These are phyloP conservation scores for Rhabdomys dilectus DNA, from an alignment of 2,113 vertebrate genomes.

Conservation along the genomic window DNA sequence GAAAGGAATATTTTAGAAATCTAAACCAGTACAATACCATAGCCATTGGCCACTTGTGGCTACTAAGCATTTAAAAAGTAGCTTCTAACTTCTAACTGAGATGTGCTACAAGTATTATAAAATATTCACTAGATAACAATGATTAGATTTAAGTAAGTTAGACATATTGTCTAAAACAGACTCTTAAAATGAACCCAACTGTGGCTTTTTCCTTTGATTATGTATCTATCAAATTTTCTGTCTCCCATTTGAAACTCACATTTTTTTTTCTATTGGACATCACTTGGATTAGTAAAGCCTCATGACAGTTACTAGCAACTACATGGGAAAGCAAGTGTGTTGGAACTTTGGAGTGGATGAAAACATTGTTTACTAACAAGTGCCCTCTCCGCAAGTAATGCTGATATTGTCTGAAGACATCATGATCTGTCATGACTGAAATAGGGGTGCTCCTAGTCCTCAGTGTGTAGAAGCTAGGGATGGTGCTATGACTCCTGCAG, in stretches of 20 bases:
- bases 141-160: background rate
- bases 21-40: background rate
- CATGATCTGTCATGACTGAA: background rate
- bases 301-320: background rate
- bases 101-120: background rate
- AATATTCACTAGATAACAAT: background rate
- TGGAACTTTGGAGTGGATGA: background rate
- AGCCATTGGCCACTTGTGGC: background rate
- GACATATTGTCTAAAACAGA: background rate
- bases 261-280: background rate
- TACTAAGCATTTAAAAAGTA: background rate
- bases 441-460: fast-evolving
- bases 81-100: background rate
- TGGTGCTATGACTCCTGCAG: background rate
- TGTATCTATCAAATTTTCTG: background rate
- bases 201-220: background rate
- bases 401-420: background rate
- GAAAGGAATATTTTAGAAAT: background rate
- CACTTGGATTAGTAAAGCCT: background rate
- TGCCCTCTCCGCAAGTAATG: background rate
- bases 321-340: background rate
- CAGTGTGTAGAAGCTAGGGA: background rate
- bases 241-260: background rate
- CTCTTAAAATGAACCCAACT: background rate
- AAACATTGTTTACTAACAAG: background rate